phyloP scores from a whole-genome alignment of 2,888 invertebrate genomes.

The Andrena hattorfiana region DNA sequence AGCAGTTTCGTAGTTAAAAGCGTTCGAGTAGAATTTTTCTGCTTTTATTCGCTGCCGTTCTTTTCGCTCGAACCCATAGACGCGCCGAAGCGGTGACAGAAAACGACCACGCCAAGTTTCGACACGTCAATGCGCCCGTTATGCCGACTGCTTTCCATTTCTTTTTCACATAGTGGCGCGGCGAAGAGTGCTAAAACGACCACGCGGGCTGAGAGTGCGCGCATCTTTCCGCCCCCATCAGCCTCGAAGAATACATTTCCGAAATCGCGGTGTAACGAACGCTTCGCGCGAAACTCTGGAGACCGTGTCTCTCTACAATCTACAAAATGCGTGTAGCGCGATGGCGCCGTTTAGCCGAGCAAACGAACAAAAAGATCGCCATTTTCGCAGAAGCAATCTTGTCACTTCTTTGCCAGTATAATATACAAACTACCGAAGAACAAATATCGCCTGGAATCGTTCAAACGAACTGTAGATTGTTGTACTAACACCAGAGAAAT shows the following conservation, averaged over 20 bases:
- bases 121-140: slow-evolving; percentile 46
- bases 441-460: too few relatives aligned
- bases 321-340: background rate
- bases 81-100: slow-evolving; percentile 22
- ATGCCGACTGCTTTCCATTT: slow-evolving; percentile 44
- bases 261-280: slow-evolving; percentile 42
- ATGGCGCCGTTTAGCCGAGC: background rate
- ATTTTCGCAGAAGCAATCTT: slow-evolving; percentile 8
- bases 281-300: background rate
- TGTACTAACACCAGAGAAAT: too few relatives aligned
- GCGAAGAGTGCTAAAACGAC: slow-evolving; percentile 42
- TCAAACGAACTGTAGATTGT: too few relatives aligned
- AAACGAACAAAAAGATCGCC: slow-evolving; percentile 10
- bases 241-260: slow-evolving; percentile 44
- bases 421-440: background rate
- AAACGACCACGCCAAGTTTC: slow-evolving; percentile 33
- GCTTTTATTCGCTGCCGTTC: slow-evolving; percentile 4
- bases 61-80: slow-evolving; percentile 16
- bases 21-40: slow-evolving; percentile 11
- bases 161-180: slow-evolving; percentile 17
- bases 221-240: slow-evolving; percentile 33
- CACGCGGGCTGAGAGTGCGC: background rate
- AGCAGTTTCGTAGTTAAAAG: slow-evolving; percentile 18
- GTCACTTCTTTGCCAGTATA: background rate
- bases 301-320: slow-evolving; percentile 12